phyloP scores from a whole-genome alignment of 2,113 vertebrate species.

The Macrotis lagotis region DNA sequence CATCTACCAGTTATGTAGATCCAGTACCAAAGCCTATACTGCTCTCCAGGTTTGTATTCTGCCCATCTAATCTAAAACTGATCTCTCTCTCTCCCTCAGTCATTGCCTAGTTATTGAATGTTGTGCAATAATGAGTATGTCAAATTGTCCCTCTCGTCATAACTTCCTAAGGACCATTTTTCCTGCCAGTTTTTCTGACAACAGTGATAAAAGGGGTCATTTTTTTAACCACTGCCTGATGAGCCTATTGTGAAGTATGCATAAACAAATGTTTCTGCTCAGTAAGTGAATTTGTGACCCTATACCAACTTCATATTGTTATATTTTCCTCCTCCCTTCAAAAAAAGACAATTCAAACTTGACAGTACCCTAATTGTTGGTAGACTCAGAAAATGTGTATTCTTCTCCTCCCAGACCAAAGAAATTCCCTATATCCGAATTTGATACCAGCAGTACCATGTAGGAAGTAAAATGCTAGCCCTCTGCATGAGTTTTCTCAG shows the following conservation, averaged over 20 bases:
- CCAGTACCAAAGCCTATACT: neutral
- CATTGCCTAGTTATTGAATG: neutral
- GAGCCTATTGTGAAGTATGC: constrained; percentile 5
- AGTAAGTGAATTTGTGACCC: constrained; percentile 28
- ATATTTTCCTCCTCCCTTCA: constrained; percentile 22
- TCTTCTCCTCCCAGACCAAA: constrained; percentile 63
- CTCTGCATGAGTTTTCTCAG: neutral
- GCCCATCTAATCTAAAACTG: neutral
- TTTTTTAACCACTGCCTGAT: neutral
- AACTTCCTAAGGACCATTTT: neutral
- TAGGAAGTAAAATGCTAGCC: neutral
- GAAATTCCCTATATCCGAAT: constrained; percentile 49
- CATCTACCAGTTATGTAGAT: neutral
- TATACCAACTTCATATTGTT: constrained; percentile 30
- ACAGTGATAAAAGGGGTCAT: neutral
- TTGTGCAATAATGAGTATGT: neutral
- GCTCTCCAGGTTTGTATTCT: neutral
- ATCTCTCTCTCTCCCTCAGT: neutral
- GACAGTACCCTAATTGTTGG: constrained; percentile 53
- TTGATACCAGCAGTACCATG: neutral
- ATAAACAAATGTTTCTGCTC: constrained; percentile 23
- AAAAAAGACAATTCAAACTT: constrained; percentile 19
- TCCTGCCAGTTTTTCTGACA: neutral
- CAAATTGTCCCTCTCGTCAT: neutral
- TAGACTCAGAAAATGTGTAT: constrained; percentile 44